phyloP scores from a whole-genome alignment of 2,113 vertebrate genomes.

The Zosterops pallidus region DNA sequence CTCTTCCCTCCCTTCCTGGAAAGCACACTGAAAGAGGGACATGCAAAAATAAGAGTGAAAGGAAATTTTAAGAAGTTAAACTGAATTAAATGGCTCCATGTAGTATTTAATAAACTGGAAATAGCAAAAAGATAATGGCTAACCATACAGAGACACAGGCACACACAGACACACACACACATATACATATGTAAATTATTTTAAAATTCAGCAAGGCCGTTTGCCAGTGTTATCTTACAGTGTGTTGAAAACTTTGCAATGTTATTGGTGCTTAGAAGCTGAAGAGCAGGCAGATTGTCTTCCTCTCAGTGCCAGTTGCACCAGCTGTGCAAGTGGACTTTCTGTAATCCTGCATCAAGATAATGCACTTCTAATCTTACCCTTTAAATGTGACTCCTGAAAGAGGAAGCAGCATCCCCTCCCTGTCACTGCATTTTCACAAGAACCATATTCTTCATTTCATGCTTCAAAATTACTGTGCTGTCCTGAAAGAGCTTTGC shows the following conservation, averaged over 20 bases:
- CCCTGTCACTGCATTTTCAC: neutral
- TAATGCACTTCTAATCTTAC: slow-evolving; percentile 39
- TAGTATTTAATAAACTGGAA: neutral
- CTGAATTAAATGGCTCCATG: neutral
- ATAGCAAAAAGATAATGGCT: neutral
- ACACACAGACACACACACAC: neutral
- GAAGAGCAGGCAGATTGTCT: neutral
- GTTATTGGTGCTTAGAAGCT: neutral
- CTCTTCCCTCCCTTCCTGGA: slow-evolving; percentile 29
- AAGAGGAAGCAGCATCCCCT: neutral
- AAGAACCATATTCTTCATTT: neutral
- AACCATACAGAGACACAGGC: neutral
- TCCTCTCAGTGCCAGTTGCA: neutral
- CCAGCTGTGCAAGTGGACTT: slow-evolving; percentile 26
- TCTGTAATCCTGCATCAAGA: slow-evolving; percentile 13
- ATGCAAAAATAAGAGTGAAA: slow-evolving; percentile 1
- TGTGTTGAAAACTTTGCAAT: neutral
- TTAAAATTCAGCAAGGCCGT: neutral
- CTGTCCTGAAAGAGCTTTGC: neutral
- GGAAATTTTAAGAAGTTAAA: neutral
- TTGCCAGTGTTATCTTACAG: neutral
- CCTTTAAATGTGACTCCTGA: slow-evolving; percentile 12
- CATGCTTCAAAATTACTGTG: neutral
- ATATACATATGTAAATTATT: neutral
- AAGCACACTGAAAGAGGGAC: slow-evolving; percentile 8